These are phyloP conservation scores for Salpingus planirostris DNA, from an alignment of 2,888 invertebrate genomes.

Conservation along the genomic window DNA sequence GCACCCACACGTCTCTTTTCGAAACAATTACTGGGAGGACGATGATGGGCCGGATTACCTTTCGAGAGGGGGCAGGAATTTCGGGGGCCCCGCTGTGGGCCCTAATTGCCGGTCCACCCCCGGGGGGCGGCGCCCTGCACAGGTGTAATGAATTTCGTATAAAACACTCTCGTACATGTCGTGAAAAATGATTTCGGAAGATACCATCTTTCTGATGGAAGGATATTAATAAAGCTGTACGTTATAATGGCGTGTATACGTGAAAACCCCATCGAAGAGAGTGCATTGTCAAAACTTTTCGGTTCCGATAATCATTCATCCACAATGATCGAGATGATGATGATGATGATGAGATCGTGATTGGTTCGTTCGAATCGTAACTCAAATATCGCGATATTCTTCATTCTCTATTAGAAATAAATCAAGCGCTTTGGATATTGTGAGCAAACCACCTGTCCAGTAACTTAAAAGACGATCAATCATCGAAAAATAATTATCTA, in stretches of 20 bases:
- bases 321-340: no score
- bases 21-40: no score
- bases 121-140: constrained; percentile 27
- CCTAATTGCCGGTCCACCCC: constrained; percentile 25
- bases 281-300: constrained; percentile 9
- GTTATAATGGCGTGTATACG: no score
- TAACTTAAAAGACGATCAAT: constrained; percentile 11
- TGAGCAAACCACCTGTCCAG: constrained; percentile 9
- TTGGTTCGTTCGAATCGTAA: no score
- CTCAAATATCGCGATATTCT: no score
- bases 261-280: no score
- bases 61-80: no score
- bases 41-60: no score
- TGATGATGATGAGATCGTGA: no score
- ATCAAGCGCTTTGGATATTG: no score
- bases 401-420: constrained; percentile 7
- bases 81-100: constrained; percentile 15
- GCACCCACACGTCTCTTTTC: no score
- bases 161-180: constrained; percentile 23
- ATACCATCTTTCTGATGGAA: constrained; percentile 18
- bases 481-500: constrained; percentile 8
- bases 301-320: constrained; percentile 3
- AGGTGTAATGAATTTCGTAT: constrained; percentile 34
- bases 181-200: constrained; percentile 23
- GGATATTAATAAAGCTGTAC: constrained; percentile 23